phyloP scores from a whole-genome alignment of 1,140 invertebrate genomes.

The Gonioctena quinquepunctata region DNA sequence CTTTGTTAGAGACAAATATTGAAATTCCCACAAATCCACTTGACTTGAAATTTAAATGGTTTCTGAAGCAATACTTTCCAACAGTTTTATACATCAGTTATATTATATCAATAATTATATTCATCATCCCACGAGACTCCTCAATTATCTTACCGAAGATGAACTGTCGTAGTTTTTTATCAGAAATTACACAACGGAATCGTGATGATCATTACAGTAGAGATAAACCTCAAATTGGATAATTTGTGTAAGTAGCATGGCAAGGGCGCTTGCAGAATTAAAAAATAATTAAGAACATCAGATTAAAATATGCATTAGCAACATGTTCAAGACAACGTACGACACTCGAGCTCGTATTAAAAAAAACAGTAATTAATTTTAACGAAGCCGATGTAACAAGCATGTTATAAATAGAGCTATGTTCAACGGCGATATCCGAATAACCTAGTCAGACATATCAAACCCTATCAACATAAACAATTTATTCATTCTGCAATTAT shows the following conservation, averaged over 20 bases:
- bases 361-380: constrained; percentile 18
- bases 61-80: too few relatives aligned
- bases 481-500: constrained; percentile 2
- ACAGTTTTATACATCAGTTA: too few relatives aligned
- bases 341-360: constrained; percentile 1
- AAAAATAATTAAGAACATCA: constrained; percentile 22
- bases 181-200: too few relatives aligned
- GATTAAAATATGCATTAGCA: constrained; percentile 17
- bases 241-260: neutral
- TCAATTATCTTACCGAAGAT: too few relatives aligned
- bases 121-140: too few relatives aligned
- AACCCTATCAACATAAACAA: constrained; percentile 6
- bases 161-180: too few relatives aligned
- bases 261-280: constrained; percentile 5
- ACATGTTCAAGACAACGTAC: constrained; percentile 12
- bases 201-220: neutral
- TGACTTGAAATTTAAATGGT: too few relatives aligned
- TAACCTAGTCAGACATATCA: constrained; percentile 2
- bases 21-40: too few relatives aligned
- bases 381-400: constrained; percentile 20
- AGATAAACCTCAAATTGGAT: neutral
- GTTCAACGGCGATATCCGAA: constrained; percentile 13
- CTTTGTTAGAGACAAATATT: too few relatives aligned
- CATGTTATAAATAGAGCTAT: constrained; percentile 11
- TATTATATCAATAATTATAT: too few relatives aligned